Evolutionary conservation across 2,888 invertebrate genomes (phyloP), one percentile per base, ranked within the genome.

Genomic region (Galeopsomyia nigrocyanea): DNA sequence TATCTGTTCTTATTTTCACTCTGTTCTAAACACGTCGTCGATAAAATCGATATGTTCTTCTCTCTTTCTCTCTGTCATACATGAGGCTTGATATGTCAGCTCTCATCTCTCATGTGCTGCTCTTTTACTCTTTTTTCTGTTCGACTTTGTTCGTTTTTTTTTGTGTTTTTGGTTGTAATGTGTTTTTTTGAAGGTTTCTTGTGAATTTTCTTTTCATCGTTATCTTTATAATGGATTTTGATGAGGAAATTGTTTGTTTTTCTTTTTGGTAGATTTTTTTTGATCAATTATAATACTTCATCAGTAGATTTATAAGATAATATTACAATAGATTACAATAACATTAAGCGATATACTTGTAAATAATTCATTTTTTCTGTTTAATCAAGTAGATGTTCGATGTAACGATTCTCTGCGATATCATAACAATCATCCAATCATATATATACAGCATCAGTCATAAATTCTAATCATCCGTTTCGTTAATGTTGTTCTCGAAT

Each of bases 11-110:
- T 53, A 10, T 49, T 53, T 53, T 56, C n/a, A 64, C 10, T 46
- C 26, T 39, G 39, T 39, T 39, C 13, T 39, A 39, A 39, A 39
- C 10, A 39, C 39, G 10, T 39, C 17, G 53, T 60, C 31, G 6
- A 60, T 68, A 46, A 53, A 50, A 68, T 63, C 6, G 6, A 58
- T 51, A 64, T 31, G 5, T 26, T 26, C 5, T 26, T 26, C 2
- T 26, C 2, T 26, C 5, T 5, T 26, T 26, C 26, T 49, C 31
- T 22, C 31, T 66, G 39, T 22, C 26, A 39, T 10, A 39, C 10
- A 26, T 56, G 16, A 65, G 19, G 47, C 63, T 64, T 56, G 26
- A 56, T 50, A 53, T 53, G 22, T 67, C 46, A 56, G 21, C 56
- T 39, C 56, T 67, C 14, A 39, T 68, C 6, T 53, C 17, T 57